Evolutionary conservation across 64 coral and sea anemone species (phyloP), one percentile per base, ranked within the genome.

Genomic region (Montipora sp.): DNA sequence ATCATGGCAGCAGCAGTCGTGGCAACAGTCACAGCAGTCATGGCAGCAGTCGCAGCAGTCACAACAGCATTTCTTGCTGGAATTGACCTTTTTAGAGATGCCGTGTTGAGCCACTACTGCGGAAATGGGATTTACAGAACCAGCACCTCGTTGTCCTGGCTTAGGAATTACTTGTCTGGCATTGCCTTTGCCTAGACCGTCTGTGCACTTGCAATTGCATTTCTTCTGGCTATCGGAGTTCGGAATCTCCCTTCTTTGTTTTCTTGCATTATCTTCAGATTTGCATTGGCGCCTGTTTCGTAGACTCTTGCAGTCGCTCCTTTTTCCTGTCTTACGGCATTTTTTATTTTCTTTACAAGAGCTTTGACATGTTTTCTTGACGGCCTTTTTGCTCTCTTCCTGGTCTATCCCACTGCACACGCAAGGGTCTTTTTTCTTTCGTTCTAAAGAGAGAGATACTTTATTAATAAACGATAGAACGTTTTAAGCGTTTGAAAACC

Each of bases 151-250:
- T 15, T 48, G 58, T 11, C 7, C 60, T 45, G 80, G 82, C 9
- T 61, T 88, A 2, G 93, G 93, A 2, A 89, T 94, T 9, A 73
- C 44, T 70, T 90, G 87, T 13, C 83, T 94, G 58, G 79, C 77
- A 14, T 83, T 80, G 4, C 70, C 18, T 23, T 47, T 44, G 44
- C 77, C 80, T 23, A 81, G 75, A 6, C 84, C 36, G 2, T 20
- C 22, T 76, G 75, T 75, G 76, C 80, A 86, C 21, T 94, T 90
- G 19, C 93, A 94, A 16, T 77, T 83, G 72, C 87, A 85, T 58
- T 83, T 76, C 79, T 85, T 94, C n/a, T 47, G 18, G 8, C 11
- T 55, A 9, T 46, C 84, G 53, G 70, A 24, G 6, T 13, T 77
- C 6, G 61, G 7, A 70, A 50, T 47, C 21, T 18, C 9, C 53